A percentile compares a stretch with the other conserved stretches of the same genome.
These are phyloP conservation scores for Euphysa ruthae DNA, from an alignment of 30 jellyfish, hydroid and myxozoan species.

Conservation along the genomic window DNA sequence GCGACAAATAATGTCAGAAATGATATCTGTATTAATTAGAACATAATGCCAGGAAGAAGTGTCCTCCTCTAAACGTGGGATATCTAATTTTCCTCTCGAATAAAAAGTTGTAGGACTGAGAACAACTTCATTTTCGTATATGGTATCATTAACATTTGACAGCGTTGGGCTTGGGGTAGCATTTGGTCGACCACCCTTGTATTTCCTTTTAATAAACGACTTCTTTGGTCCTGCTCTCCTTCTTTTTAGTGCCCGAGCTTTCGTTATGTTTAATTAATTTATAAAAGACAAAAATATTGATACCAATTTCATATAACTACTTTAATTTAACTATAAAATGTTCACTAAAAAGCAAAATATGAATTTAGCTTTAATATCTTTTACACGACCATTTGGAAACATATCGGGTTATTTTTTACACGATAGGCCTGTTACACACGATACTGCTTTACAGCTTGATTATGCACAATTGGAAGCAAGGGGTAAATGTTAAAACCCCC, in stretches of 20 bases:
- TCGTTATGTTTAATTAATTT: background rate
- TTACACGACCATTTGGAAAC: background rate
- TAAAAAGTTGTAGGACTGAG: background rate
- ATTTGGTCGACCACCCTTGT: no score
- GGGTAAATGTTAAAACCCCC: background rate
- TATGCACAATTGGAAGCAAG: background rate
- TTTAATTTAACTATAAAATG: background rate
- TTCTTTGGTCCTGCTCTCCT: background rate
- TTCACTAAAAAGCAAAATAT: background rate
- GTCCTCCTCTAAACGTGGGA: background rate
- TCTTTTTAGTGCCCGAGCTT: background rate
- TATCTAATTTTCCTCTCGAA: background rate
- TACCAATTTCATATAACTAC: background rate
- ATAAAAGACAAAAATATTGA: background rate
- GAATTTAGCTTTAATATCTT: background rate
- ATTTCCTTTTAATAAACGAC: no score
- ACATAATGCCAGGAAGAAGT: background rate
- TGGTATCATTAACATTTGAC: background rate
- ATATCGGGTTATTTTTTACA: background rate
- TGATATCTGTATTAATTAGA: background rate
- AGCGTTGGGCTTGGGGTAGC: background rate
- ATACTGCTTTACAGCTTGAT: background rate
- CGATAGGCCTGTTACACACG: background rate
- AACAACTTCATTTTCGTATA: background rate
- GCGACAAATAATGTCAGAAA: background rate